A percentile compares a stretch with the other conserved stretches of the same genome.
Conservation (phyloP, 2,888 invertebrate genomes). For the Melinopterus prodromus region DNA sequence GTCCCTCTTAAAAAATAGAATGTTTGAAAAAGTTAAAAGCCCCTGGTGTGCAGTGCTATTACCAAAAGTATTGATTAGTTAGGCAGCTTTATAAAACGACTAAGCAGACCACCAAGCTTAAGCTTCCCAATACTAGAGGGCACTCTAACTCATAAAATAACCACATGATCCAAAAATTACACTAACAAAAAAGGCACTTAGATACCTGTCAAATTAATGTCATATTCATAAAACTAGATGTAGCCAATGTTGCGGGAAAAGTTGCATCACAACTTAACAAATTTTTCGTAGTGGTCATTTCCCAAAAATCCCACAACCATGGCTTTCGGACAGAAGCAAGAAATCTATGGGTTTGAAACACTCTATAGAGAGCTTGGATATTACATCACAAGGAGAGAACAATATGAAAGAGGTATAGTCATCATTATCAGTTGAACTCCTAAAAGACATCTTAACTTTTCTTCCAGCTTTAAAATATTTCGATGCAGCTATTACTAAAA, state of each 20-base stretch:
- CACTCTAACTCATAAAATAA: too few species aligned
- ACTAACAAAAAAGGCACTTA: slow-evolving; percentile 14
- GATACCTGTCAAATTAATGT: slow-evolving; percentile 29
- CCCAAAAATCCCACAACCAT: slow-evolving; percentile 1
- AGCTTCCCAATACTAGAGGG: too few species aligned
- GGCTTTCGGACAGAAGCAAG: slow-evolving; percentile 44
- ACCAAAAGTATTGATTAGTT: too few species aligned
- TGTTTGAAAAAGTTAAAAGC: too few species aligned
- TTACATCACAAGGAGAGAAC: slow-evolving; percentile 53
- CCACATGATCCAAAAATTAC: too few species aligned
- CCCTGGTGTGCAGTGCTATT: too few species aligned
- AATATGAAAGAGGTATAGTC: slow-evolving; percentile 52
- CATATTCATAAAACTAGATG: slow-evolving; percentile 27
- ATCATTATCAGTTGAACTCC: not conserved
- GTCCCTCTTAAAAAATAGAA: too few species aligned
- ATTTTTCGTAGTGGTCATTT: not conserved
- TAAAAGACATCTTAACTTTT: not conserved
- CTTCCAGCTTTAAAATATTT: slow-evolving; percentile 52
- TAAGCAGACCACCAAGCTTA: too few species aligned
- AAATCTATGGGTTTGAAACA: slow-evolving; percentile 52
- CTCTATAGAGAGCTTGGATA: slow-evolving; percentile 55
- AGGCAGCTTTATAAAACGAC: too few species aligned
- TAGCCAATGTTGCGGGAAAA: not conserved
- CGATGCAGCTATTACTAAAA: slow-evolving; percentile 52
- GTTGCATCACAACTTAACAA: not conserved